Base-by-base conservation (phyloP, 2,888 invertebrate genomes). In the Nomada lathburiana region DNA sequence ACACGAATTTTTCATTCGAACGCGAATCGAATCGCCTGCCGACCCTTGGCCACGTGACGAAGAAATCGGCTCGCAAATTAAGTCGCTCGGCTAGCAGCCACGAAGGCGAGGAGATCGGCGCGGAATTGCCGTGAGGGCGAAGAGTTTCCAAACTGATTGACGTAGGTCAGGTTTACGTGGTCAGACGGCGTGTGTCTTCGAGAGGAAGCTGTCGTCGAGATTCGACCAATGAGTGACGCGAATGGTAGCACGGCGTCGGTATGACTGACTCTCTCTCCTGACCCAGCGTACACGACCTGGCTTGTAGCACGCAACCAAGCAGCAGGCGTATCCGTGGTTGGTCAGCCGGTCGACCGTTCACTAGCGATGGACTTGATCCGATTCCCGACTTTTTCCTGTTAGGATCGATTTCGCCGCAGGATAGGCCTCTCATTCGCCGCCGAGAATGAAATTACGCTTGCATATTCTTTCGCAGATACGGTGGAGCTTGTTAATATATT, bases 211-310 rank as follows among this genome's bases (percentile, higher is more conserved):
- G 60, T 36, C 67, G 62, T 47, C 60, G 36, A 76, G 64, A 62
- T 76, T 79, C 75, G 85, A 65, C 44, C 70, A 86, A 88, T 86
- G 83, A 83, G 82, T 90, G 91, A 91, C 87, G 89, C 88, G 90
- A 90, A 88, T 91, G 83, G 88, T 85, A 90, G 88, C 88, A 90
- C 91, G 91, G 91, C 90, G 89, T 89, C 86, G 91, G 89, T 90
- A 92, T 92, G 89, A 92, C 92, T 92, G 92, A 92, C 92, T 88
- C 86, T 83, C 83, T 81, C 85, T 89, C 87, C 89, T 88, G 88
- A 88, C 87, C 88, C 75, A 84, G 80, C 80, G 85, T 88, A 80
- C 80, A 83, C 84, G 85, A 85, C 80, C 83, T 87, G 86, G 83
- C 83, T 88, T 83, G 83, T 88, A 80, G 80, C 86, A 62, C 71